Evolutionary conservation across 2,888 invertebrate genomes (phyloP), one percentile per base, ranked within the genome.

Genomic region (Lithophane leautieri): DNA sequence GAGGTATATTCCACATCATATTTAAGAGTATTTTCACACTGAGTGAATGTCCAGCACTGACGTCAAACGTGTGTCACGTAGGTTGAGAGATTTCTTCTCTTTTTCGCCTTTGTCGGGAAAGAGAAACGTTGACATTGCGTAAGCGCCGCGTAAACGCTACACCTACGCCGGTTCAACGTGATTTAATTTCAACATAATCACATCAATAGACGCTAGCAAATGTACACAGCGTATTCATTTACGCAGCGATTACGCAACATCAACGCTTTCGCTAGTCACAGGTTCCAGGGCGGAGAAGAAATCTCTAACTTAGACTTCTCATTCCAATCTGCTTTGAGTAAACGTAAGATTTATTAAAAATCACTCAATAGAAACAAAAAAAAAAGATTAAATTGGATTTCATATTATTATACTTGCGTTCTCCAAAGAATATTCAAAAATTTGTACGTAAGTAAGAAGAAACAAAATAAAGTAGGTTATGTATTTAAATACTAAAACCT

Each of bases 401-500:
- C 7, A 11, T 25, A 34, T 2, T 34, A 34, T 34, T 34, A 0
- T 40, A 11, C 19, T 42, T 61, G 2, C 25, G 3, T 42, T 69
- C 25, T 25, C 16, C 16, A 65, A 28, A 50, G 0, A 54, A 16
- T 16, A 8, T 8, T 22, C 9, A 9, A 16, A 40, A 40, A 47
- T 54, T 12, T 4, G 44, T 47, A 47, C 8, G 12, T 1, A 16
- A 8, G 1, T 16, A 16, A 34, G n/a, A 79, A 76, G n/a, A 54
- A 76, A 54, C 4, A 50, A 47, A 52, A 61, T 66, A 16, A 66
- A 75, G n/a, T 54, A 42, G 11, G 25, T 19, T 42, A 60, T 40
- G 11, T 47, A 83, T 52, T 34, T 54, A 68, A 52, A 69, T 66
- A 69, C n/a, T 40, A 34, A 47, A 65, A 73, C 56, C 61, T 47